phyloP scores from a whole-genome alignment of 2,888 invertebrate species.

The Corbicula japonica region DNA sequence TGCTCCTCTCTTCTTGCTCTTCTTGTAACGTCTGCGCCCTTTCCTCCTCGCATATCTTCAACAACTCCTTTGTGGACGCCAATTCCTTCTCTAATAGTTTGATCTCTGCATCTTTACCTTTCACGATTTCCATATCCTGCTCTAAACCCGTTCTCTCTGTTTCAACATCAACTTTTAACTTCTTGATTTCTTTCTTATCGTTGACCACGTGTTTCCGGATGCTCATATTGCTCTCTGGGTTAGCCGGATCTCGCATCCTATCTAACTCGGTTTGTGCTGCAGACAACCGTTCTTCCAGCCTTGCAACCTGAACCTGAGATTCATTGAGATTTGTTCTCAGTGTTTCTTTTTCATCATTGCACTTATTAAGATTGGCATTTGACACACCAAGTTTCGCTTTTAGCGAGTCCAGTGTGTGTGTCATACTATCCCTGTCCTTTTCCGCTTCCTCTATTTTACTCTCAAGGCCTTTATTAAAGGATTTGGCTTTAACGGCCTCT shows the following conservation, averaged over 20 bases:
- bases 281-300: constrained; percentile 55
- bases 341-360: constrained; percentile 59
- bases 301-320: constrained; percentile 55
- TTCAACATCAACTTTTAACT: constrained; percentile 44
- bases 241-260: constrained; percentile 62
- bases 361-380: constrained; percentile 51
- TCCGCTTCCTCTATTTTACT: constrained; percentile 51
- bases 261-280: constrained; percentile 51
- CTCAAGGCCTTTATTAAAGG: constrained; percentile 43
- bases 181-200: constrained; percentile 64
- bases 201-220: constrained; percentile 56
- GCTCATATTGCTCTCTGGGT: constrained; percentile 62
- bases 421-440: constrained; percentile 47
- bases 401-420: constrained; percentile 49
- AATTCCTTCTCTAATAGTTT: constrained; percentile 45
- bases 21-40: constrained; percentile 34
- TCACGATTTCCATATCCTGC: constrained; percentile 35
- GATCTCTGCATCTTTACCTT: constrained; percentile 39
- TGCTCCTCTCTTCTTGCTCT: constrained; percentile 41
- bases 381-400: constrained; percentile 60
- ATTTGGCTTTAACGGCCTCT: constrained; percentile 40
- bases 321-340: constrained; percentile 52
- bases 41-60: constrained; percentile 41
- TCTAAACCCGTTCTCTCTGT: constrained; percentile 38
- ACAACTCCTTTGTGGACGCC: constrained; percentile 28